Base-by-base conservation (phyloP, 2,797 vertebrate genomes). In the Crocodylus rhombifer region DNA sequence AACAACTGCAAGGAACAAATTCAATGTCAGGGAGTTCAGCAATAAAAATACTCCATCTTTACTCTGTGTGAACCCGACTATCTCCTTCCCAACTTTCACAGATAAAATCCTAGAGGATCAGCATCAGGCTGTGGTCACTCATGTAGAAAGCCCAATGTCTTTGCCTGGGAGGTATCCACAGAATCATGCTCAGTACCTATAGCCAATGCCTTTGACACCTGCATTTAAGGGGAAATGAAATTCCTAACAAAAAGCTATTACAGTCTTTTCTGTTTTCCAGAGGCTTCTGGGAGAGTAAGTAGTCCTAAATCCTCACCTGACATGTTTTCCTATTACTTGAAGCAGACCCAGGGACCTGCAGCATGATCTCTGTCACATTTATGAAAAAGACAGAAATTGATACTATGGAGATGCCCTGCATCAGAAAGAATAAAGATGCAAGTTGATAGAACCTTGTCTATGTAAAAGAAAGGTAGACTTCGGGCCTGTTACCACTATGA, bases 1-100 rank as follows among this genome's bases (percentile, higher is more conserved):
- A 90, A 78, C 58, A 88, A 75, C 26, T 67, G 12, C 33, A 77
- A 0, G 1, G 36, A 89, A 33, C 33, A 87, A 80, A 89, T 86
- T 81, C 30, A 87, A 67, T 30, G 87, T 63, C 20, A 78, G 80
- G 76, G 18, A 55, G 77, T 28, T 36, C 21, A 15, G 21, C 67
- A 36, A 12, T 63, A 51, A 82, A 93, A 86, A 87, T 17, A 25
- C 33, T 67, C 67, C 7, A 26, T 75, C 73, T 87, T 10, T 55
- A 75, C 13, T 33, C 28, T 55, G 20, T 25, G n/a, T 15, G n/a
- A 80, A 18, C n/a, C 18, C 0, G 0, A 88, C 26, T 84, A 80
- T 62, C 23, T 87, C 21, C 84, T 65, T 60, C 23, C 14, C 26
- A 62, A 36, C 51, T 71, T 36, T 11, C 33, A 92, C 63, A 62